phyloP scores from a whole-genome alignment of 1,140 invertebrate genomes.

The Lutraria rhynchaena region DNA sequence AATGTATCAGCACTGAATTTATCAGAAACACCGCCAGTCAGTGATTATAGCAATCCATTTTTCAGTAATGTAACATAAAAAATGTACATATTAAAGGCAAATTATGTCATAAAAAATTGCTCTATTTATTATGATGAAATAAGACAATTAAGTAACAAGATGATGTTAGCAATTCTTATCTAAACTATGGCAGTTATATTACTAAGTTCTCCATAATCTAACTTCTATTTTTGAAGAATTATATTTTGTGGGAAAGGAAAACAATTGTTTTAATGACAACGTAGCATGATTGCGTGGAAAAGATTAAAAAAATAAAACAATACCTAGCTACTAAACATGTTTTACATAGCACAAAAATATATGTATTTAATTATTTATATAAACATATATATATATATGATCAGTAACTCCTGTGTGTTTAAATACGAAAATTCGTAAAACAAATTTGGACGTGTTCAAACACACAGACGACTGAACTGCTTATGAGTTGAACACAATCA shows the following conservation, averaged over 20 bases:
- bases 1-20: background rate
- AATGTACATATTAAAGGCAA: background rate
- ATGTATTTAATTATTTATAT: background rate
- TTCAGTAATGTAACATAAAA: background rate
- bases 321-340: conserved; percentile 32
- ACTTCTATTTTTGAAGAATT: too few relatives aligned
- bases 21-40: too few relatives aligned
- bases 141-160: background rate
- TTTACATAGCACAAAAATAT: conserved; percentile 26
- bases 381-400: background rate
- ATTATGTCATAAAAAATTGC: background rate
- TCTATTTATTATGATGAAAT: background rate
- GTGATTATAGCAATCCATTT: background rate
- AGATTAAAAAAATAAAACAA: conserved; percentile 28
- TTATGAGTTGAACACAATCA: conserved; percentile 30
- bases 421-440: too few relatives aligned
- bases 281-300: conserved; percentile 7
- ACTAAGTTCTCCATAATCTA: too few relatives aligned
- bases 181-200: too few relatives aligned
- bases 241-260: too few relatives aligned
- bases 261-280: too few relatives aligned
- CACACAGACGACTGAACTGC: too few relatives aligned
- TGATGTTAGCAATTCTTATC: too few relatives aligned
- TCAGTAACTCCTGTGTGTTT: too few relatives aligned
- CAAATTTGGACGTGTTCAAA: too few relatives aligned